Percentiles rank a stretch among this genome's conserved stretches.
Conservation (phyloP, 2,888 invertebrate species). For the Periphyllus acericola region DNA sequence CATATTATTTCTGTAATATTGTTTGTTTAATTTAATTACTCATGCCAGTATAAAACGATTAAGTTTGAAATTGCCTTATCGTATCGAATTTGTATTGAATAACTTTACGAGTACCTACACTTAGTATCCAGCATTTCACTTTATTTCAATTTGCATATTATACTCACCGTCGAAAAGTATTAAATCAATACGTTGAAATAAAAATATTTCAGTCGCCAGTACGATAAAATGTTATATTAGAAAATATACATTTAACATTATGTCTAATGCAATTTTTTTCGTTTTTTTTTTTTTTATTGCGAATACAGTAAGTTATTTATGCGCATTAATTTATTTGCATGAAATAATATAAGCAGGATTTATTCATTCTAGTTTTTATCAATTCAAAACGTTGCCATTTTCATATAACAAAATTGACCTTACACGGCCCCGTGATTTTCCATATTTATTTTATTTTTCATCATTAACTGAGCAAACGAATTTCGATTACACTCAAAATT, state of each 20-base stretch:
- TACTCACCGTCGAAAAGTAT: neutral
- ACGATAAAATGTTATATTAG: too few species aligned
- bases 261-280: too few species aligned
- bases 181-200: neutral
- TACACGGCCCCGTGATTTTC: neutral
- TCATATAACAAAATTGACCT: neutral
- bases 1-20: too few species aligned
- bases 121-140: neutral
- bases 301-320: too few species aligned
- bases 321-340: neutral
- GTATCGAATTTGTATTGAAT: neutral
- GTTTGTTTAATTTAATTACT: neutral
- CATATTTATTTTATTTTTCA: neutral
- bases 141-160: neutral
- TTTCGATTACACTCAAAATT: neutral
- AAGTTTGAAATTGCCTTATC: neutral
- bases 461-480: neutral
- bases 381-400: neutral
- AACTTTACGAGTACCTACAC: neutral
- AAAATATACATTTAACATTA: too few species aligned
- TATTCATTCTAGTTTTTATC: neutral
- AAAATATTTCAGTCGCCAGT: neutral
- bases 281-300: too few species aligned
- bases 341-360: neutral
- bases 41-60: neutral